phyloP scores from a whole-genome alignment of 2,113 vertebrate species.

The Scomber scombrus region DNA sequence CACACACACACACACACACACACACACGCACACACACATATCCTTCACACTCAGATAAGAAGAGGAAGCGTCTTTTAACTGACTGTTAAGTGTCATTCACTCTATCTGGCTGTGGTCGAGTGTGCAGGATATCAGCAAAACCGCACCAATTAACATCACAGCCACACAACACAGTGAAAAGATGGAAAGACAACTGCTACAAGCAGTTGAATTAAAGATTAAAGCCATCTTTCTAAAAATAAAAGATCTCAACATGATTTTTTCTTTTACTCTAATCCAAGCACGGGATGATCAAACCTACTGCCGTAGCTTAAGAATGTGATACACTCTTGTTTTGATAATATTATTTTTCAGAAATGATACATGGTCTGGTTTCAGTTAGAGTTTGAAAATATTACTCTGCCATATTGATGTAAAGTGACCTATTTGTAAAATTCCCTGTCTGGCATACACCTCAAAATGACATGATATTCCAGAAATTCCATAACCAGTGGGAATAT shows the following conservation, averaged over 20 bases:
- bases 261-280: conserved; percentile 51
- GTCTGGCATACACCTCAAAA: conserved; percentile 21
- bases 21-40: conserved; percentile 22
- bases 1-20: conserved; percentile 4
- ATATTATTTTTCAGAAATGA: conserved; percentile 12
- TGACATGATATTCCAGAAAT: conserved; percentile 56
- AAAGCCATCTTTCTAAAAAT: conserved; percentile 39
- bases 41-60: conserved; percentile 43
- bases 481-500: conserved; percentile 49
- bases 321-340: conserved; percentile 31
- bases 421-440: conserved; percentile 59
- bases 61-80: conserved; percentile 51
- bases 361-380: conserved; percentile 21
- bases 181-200: conserved; percentile 43
- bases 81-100: conserved; percentile 65
- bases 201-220: conserved; percentile 64
- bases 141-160: neutral
- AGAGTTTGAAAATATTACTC: neutral
- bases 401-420: conserved; percentile 11
- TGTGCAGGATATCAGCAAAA: neutral
- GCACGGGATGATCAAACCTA: conserved; percentile 46
- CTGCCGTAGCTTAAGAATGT: neutral
- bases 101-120: conserved; percentile 43
- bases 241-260: conserved; percentile 48
- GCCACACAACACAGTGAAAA: conserved; percentile 1